Base-by-base conservation (phyloP, 2,888 invertebrate genomes). In the Stenichneumon culpator region DNA sequence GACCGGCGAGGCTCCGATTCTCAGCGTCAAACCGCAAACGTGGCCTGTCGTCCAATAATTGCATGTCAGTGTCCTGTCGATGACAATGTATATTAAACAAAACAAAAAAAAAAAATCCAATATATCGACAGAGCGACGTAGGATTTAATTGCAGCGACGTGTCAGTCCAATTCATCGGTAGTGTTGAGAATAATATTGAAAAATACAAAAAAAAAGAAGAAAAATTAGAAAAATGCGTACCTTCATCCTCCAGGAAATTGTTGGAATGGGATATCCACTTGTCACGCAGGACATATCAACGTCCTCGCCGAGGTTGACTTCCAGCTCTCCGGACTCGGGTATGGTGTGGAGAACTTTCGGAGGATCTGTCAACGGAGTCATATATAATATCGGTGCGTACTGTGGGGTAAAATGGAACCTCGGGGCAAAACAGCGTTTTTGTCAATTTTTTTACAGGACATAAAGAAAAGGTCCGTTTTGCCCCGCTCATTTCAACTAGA, bases 251-350 rank as follows among this genome's bases (percentile, higher is more conserved):
- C 98, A 98, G 11, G 96, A 96, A 44, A 98, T 95, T 3, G 96
- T 95, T 0, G 98, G 97, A 47, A 95, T 93, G 0, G 98, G 98
- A 0, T 96, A 96, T 0, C 98, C 98, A 2, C 95, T 94, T 7
- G 96, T 95, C 82, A 96, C 95, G 90, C 98, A 98, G 0, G 96
- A 96, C 89, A 98, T 96, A 90, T 96, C 96, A 32, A 97, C 97
- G 90, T 96, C 96, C 44, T 97, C 96, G 0, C 97, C 97, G 69
- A 97, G 95, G 75, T 95, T 95, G 0, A 97, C 96, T 92, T 97
- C 97, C 19, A 97, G 91, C 87, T 96, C 95, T 0, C 97, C 97
- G 19, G 95, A 95, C 14, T 96, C 96, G 0, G 97, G 97, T 3
- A 96, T 93, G 0, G 97, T 96, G 57, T 94, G 94, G 9, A 88